Conservation (phyloP, 2,888 invertebrate genomes). For the Saturnia japonica region DNA sequence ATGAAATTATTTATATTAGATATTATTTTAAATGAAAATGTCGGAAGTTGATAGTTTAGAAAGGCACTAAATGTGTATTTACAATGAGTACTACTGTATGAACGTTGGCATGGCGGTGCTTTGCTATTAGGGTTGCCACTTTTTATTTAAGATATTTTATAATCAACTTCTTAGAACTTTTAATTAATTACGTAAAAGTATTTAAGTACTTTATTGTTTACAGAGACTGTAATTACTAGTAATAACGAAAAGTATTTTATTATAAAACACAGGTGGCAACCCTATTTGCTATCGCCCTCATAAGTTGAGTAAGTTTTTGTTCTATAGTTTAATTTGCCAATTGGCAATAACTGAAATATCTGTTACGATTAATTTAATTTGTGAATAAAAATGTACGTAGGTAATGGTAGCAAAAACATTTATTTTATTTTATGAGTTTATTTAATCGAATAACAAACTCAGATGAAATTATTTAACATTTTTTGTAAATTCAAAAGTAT, state of each 20-base stretch:
- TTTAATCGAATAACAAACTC: background rate
- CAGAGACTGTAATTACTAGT: background rate
- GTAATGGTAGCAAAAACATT: background rate
- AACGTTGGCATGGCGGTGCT: constrained; percentile 70
- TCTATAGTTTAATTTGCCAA: background rate
- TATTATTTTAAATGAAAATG: constrained; percentile 28
- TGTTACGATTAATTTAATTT: background rate
- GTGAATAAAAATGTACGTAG: background rate
- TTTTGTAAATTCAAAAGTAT: too few relatives aligned
- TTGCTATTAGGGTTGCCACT: constrained; percentile 21
- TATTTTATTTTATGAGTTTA: background rate
- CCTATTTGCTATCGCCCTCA: background rate
- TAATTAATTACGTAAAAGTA: too few relatives aligned
- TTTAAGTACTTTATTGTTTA: background rate
- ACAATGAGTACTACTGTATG: constrained; percentile 54
- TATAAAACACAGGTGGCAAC: background rate
- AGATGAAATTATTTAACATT: background rate
- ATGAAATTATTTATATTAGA: constrained; percentile 34
- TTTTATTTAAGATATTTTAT: too few relatives aligned
- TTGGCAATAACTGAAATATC: background rate
- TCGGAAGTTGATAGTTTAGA: constrained; percentile 25
- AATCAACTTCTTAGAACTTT: too few relatives aligned
- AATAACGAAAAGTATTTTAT: background rate
- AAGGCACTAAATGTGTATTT: constrained; percentile 68
- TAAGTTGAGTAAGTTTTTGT: background rate